Evolutionary conservation across 2,888 invertebrate genomes (phyloP), one percentile per base, ranked within the genome.

Genomic region (Chymomyza fuscimana): DNA sequence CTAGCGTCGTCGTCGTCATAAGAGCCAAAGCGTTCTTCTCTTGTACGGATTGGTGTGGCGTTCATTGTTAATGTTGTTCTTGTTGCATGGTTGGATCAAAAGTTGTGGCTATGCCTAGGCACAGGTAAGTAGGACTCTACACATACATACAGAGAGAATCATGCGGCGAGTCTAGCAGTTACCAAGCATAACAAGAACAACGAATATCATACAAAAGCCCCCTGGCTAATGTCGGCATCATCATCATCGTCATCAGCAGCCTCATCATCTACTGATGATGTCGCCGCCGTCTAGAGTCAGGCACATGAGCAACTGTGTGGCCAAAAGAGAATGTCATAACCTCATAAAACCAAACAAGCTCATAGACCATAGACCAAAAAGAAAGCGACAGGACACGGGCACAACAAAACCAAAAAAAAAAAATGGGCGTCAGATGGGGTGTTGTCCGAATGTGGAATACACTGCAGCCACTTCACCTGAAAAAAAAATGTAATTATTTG

Each of bases 161-260:
- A 32, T 32, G 32, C 32, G 40, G 40, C 40, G 40, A 46, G 40
- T 46, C 65, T 74, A 73, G 73, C 76, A 87, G 80, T 86, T 81
- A 81, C 76, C 81, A 86, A 86, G 81, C 87, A 87, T 77, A 86
- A 81, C 87, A 86, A 78, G 76, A 78, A 73, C 72, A 78, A 79
- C 76, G 69, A 72, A 79, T 82, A 82, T 74, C 73, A 65, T 73
- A 72, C 66, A 69, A 80, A 83, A 71, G 71, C 86, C 86, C 86
- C 77, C 63, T 86, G 81, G 86, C 79, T 73, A 84, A 86, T 73
- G 74, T 73, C 65, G 15, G 19, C 50, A 63, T 19, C 63, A 15
- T 68, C 25, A 19, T 19, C 58, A 10, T 65, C 56, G 5, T 58
- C 58, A 32, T 63, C 56, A 15, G 19, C 58, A 58, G 63, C 51